Percentiles rank a stretch among this genome's conserved stretches.
These are phyloP conservation scores for Narcine bancroftii DNA, from an alignment of 2,113 vertebrate genomes.

Conservation along the genomic window DNA sequence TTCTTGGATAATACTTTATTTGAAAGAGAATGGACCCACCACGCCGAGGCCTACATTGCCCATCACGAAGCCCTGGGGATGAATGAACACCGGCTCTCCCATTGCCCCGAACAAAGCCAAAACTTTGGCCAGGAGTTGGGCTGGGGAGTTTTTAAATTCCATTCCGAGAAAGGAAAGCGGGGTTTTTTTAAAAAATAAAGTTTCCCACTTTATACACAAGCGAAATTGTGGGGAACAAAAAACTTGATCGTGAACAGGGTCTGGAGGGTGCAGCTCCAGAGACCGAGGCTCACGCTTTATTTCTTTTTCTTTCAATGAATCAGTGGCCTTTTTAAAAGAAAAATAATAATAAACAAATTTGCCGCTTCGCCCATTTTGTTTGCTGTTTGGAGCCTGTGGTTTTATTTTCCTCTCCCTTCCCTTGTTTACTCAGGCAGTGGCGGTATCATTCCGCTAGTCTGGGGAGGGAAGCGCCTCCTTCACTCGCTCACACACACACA, in stretches of 20 bases:
- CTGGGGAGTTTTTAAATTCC: neutral
- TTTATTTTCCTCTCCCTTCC: constrained; percentile 27
- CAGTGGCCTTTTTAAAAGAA: neutral
- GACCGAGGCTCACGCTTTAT: neutral
- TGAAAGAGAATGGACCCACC: neutral
- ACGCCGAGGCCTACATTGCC: neutral
- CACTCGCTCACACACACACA: neutral
- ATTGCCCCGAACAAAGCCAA: neutral
- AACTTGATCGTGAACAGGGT: neutral
- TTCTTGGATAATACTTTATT: neutral
- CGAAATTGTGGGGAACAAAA: neutral
- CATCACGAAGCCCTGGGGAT: too few species aligned
- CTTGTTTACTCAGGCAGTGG: constrained; percentile 36
- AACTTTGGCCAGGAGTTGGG: neutral
- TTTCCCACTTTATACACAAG: neutral
- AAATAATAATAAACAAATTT: too few species aligned
- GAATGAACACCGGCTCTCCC: neutral
- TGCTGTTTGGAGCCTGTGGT: constrained; percentile 15
- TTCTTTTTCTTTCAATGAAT: constrained; percentile 12
- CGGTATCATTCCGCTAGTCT: constrained; percentile 25
- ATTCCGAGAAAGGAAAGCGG: neutral
- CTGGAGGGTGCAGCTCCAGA: neutral
- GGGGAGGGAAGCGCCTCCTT: neutral
- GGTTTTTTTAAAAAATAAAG: neutral
- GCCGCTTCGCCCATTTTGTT: constrained; percentile 22